Base-by-base conservation (phyloP, 2,888 invertebrate species). In the Scaptomyza flava region DNA sequence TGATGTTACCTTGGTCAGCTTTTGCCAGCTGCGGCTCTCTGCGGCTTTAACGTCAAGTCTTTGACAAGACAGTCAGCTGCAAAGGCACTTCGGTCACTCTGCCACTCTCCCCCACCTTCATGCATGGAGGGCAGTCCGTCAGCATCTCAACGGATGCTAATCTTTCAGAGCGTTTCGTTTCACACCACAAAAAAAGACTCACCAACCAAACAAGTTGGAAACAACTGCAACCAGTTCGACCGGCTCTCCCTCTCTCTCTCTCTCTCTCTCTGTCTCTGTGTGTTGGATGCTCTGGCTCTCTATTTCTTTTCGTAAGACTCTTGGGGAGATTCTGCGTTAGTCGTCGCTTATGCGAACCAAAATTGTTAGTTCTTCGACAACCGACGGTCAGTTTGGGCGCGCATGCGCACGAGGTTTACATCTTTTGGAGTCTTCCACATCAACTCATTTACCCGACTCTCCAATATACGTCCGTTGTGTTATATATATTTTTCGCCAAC, bases 371-470 rank as follows among this genome's bases (percentile, higher is more conserved):
- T 91, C 90, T 91, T 91, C 90, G 79, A 81, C 84, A 89, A 80
- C 76, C 81, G 81, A 81, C 91, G 91, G 91, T 91, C 91, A 91
- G 87, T 90, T 90, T 89, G 90, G 89, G 89, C 91, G 89, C 91
- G 91, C 91, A 89, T 90, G 91, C 90, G 90, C 90, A 86, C 73
- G 62, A 67, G 59, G 60, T 73, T 52, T 72, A 38, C 17, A 45
- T 30, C 64, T 57, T 57, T 66, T 66, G 34, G 17, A 33, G 31
- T 50, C 31, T 27, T 56, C n/a, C 17, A 52, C 12, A 52, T 9
- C 8, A 14, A n/a, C 12, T 57, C 50, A 50, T 50, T 56, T 56
- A 27, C 50, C 30, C 48, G 43, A 27, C 61, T 62, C 42, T 50
- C 52, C 51, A 47, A 57, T 17, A 17, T 41, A 17, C 9, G 4